phyloP scores from a whole-genome alignment of 2,797 vertebrate species.

The Peromyscus attwateri region DNA sequence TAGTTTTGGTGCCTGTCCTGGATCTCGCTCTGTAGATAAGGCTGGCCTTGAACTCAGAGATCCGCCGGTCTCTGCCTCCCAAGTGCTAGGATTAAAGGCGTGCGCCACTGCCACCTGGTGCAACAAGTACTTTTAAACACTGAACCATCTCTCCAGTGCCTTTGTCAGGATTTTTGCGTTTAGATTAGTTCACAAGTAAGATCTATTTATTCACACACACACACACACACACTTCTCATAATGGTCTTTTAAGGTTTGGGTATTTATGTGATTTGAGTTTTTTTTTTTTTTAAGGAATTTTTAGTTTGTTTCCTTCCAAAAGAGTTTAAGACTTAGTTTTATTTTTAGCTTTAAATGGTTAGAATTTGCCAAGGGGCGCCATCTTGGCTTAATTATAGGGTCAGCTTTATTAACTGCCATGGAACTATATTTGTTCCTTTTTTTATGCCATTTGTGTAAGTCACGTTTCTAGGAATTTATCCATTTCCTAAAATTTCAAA shows the following conservation, averaged over 20 bases:
- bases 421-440: not conserved
- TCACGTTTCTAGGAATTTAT: conserved; percentile 9
- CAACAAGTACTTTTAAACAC: not conserved
- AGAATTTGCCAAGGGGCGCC: conserved; percentile 45
- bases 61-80: too few relatives aligned
- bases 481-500: conserved; percentile 37
- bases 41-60: too few relatives aligned
- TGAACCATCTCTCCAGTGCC: not conserved
- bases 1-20: too few relatives aligned
- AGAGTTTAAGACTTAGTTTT: conserved; percentile 24
- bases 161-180: conserved; percentile 54
- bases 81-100: too few relatives aligned
- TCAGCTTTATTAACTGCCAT: conserved; percentile 7
- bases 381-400: conserved; percentile 29
- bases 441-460: not conserved
- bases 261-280: conserved; percentile 33
- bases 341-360: conserved; percentile 49
- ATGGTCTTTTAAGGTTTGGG: conserved; percentile 46
- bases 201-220: not conserved
- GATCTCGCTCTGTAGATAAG: too few relatives aligned
- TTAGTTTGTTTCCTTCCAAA: conserved; percentile 19
- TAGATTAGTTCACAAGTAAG: conserved; percentile 40
- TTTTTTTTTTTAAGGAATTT: not conserved
- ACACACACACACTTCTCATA: not conserved
- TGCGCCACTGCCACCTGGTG: too few relatives aligned